Conservation (phyloP, 2,888 invertebrate genomes). For the Athetis lepigone region DNA sequence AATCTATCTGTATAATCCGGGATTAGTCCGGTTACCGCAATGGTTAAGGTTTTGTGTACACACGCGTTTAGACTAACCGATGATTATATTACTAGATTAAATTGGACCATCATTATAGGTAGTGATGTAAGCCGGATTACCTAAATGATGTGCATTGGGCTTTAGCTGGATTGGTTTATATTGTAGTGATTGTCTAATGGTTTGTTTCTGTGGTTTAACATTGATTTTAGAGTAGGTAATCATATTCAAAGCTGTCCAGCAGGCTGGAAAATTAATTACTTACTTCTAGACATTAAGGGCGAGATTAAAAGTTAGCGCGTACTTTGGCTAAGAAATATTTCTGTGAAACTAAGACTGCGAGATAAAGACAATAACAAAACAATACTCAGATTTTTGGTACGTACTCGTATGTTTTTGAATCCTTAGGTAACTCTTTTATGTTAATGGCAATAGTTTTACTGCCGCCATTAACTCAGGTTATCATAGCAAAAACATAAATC, state of each 20-base stretch:
- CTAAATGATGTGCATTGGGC: slow-evolving; percentile 39
- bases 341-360: too few species aligned
- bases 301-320: too few species aligned
- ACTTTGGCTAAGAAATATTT: too few species aligned
- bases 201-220: neutral
- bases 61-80: slow-evolving; percentile 43
- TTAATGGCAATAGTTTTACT: too few species aligned
- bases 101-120: slow-evolving; percentile 38
- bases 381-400: too few species aligned
- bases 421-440: too few species aligned
- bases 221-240: neutral
- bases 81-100: slow-evolving; percentile 57
- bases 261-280: too few species aligned
- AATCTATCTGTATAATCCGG: slow-evolving; percentile 49
- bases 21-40: slow-evolving; percentile 50
- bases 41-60: slow-evolving; percentile 56
- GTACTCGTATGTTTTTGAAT: too few species aligned
- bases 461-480: too few species aligned
- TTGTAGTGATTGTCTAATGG: neutral
- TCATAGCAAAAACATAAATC: too few species aligned
- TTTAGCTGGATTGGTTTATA: slow-evolving; percentile 17
- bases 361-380: too few species aligned
- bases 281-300: too few species aligned
- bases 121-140: slow-evolving; percentile 51
- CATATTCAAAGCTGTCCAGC: neutral